These are phyloP conservation scores for Pterostichus niger DNA, from an alignment of 2,888 invertebrate species.

Conservation along the genomic window DNA sequence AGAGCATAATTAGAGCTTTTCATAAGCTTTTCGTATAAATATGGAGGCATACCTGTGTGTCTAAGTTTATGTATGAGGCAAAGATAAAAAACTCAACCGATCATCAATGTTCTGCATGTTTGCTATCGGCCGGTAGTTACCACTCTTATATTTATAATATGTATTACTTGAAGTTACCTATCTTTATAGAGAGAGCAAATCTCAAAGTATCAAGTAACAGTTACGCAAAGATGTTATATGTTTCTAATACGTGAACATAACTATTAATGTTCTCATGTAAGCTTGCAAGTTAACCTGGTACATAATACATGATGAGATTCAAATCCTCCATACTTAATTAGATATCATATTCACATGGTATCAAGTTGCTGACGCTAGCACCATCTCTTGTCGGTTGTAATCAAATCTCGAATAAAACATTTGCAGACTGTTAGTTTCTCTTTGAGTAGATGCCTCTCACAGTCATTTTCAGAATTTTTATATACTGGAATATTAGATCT, in stretches of 20 bases:
- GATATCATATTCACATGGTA: conserved; percentile 16
- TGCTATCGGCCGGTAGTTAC: too few relatives aligned
- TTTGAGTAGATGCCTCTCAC: not conserved
- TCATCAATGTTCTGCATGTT: too few relatives aligned
- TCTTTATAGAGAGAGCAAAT: not conserved
- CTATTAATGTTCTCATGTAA: conserved; percentile 17
- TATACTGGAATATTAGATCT: too few relatives aligned
- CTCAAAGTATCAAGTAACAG: conserved; percentile 12
- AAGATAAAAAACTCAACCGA: too few relatives aligned
- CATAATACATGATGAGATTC: conserved; percentile 2
- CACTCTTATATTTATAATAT: too few relatives aligned
- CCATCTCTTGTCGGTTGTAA: conserved; percentile 1
- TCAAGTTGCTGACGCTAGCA: conserved; percentile 10
- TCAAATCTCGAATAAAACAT: not conserved
- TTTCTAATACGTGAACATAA: not conserved
- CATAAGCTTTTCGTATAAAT: too few relatives aligned
- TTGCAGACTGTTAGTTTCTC: not conserved
- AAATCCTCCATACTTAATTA: conserved; percentile 14
- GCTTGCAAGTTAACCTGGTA: not conserved
- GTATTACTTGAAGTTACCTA: too few relatives aligned
- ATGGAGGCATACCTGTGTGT: too few relatives aligned
- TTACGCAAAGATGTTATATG: not conserved
- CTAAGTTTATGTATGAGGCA: too few relatives aligned
- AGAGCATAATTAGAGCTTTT: too few relatives aligned
- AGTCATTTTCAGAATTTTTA: too few relatives aligned